Base-by-base conservation (phyloP, 2,888 invertebrate species). In the Scelioninae gen. 2 region DNA sequence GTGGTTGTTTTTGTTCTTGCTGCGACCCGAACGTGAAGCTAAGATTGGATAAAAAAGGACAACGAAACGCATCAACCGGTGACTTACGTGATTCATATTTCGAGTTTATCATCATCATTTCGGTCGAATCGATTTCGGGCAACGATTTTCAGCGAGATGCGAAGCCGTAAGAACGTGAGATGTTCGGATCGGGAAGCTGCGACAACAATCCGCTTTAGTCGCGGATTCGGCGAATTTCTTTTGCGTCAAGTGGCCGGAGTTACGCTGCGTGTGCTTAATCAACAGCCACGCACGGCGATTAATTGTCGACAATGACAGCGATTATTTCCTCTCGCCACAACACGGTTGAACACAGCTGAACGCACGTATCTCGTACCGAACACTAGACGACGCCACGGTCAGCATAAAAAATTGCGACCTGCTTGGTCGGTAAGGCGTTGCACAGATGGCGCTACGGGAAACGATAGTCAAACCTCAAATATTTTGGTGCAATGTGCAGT, bases 361-460 rank as follows among this genome's bases (percentile, higher is more conserved):
- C 52, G n/a, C 41, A 33, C 61, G 25, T 48, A 48, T 60, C 39
- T 15, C 39, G 25, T 18, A 39, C 45, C 25, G 2, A 46, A 46
- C 37, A 60, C 60, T 60, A 60, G 60, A 60, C 60, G 60, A 60
- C 60, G 60, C 60, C 15, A 46, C 58, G 22, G 19, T 58, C 58
- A 35, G 11, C 35, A 11, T 11, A 2, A 2, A 35, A 35, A 2
- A n/a, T 10, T 10, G 35, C 35, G 13, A 35, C 9, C 5, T 2
- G 2, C 2, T 31, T 35, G 2, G 11, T 35, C 11, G 11, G 2
- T 1, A n/a, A 1, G 11, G 35, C 11, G 35, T 3, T 11, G 11
- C 11, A 35, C 2, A 35, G 35, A 11, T 35, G 35, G 35, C 35
- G 13, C 35, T 10, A 31, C 31, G 22, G 2, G 2, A 22, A 22